phyloP scores from a whole-genome alignment of 2,888 invertebrate genomes.

The Pyrrhosoma nymphula region DNA sequence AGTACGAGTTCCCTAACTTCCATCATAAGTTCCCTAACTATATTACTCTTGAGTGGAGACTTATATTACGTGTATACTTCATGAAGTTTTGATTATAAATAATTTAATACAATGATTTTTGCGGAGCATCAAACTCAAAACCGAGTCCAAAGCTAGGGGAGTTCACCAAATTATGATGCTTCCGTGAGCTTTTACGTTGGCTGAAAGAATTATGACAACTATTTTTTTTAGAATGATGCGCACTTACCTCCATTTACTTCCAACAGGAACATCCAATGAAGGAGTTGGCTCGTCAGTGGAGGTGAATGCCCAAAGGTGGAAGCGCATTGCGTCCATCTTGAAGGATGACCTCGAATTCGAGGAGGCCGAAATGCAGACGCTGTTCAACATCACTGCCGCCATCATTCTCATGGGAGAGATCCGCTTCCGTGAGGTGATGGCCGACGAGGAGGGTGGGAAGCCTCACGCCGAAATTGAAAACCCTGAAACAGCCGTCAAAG shows the following conservation, averaged over 20 bases:
- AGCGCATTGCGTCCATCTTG: slow-evolving; percentile 12
- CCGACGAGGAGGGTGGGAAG: slow-evolving; percentile 79
- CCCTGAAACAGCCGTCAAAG: slow-evolving; percentile 83
- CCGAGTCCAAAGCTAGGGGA: too few species aligned
- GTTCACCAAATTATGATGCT: too few species aligned
- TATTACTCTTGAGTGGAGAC: too few species aligned
- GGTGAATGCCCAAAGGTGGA: slow-evolving; percentile 73
- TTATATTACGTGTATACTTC: too few species aligned
- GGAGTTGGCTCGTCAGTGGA: slow-evolving; percentile 81
- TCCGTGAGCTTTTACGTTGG: too few species aligned
- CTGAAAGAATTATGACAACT: too few species aligned
- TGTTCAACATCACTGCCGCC: slow-evolving; percentile 86
- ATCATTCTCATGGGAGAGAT: slow-evolving; percentile 90
- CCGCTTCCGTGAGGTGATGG: slow-evolving; percentile 80
- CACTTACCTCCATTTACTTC: background rate
- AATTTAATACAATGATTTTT: too few species aligned
- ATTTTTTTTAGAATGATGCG: background rate
- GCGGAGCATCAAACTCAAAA: too few species aligned
- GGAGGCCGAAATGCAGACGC: slow-evolving; percentile 84
- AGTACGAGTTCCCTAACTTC: too few species aligned
- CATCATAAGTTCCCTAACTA: too few species aligned
- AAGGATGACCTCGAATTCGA: slow-evolving; percentile 83
- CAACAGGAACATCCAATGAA: slow-evolving; percentile 48
- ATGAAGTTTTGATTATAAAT: too few species aligned
- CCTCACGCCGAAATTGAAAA: slow-evolving; percentile 85